phyloP scores from a whole-genome alignment of 2,888 invertebrate genomes.

The Cosmorhoe ocellata region DNA sequence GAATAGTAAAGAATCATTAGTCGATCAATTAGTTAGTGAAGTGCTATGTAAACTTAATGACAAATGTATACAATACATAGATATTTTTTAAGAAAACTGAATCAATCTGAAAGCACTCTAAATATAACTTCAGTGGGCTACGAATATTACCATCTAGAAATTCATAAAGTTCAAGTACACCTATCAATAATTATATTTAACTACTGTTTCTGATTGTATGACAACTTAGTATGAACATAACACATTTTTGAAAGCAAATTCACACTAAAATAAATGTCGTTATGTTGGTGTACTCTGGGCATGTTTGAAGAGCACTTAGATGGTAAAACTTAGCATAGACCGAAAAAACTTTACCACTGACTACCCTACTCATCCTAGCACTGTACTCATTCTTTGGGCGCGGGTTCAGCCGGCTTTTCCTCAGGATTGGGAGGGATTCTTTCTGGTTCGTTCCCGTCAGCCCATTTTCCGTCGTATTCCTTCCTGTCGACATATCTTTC shows the following conservation, averaged over 20 bases:
- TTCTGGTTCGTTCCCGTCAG: slow-evolving; percentile 81
- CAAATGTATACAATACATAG: background rate
- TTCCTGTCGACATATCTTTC: slow-evolving; percentile 83
- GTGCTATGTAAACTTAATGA: background rate
- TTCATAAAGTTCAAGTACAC: too few species aligned
- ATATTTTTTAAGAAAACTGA: too few species aligned
- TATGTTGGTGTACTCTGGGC: too few species aligned
- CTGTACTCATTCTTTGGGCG: slow-evolving; percentile 63
- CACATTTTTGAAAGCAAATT: too few species aligned
- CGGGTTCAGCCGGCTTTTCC: slow-evolving; percentile 64
- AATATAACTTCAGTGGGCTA: too few species aligned
- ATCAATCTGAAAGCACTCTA: background rate
- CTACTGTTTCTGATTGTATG: too few species aligned
- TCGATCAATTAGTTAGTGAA: background rate
- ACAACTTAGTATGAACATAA: background rate
- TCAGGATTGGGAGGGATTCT: slow-evolving; percentile 51
- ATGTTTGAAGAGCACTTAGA: too few species aligned
- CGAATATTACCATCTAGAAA: too few species aligned
- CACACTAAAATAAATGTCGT: too few species aligned
- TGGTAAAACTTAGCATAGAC: too few species aligned
- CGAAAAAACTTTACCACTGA: background rate
- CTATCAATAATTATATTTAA: too few species aligned
- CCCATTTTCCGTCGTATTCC: slow-evolving; percentile 86
- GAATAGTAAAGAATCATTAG: background rate
- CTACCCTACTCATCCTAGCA: background rate